phyloP scores from a whole-genome alignment of 1,140 invertebrate species.

The Leptopilina boulardi region DNA sequence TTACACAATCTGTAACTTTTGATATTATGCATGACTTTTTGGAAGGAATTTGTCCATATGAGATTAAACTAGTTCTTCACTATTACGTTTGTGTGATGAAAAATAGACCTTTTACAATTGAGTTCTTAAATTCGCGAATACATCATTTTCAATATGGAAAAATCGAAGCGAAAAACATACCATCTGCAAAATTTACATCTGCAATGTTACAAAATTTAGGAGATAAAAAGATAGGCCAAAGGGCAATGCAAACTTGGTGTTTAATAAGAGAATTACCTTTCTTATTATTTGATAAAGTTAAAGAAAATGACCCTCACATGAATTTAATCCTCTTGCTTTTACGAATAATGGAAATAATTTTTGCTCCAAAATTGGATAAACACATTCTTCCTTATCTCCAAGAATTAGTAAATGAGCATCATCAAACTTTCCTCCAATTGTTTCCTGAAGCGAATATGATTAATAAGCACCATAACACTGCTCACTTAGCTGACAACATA shows the following conservation, averaged over 20 bases:
- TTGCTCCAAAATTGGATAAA: conserved; percentile 52
- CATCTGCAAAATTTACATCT: conserved; percentile 56
- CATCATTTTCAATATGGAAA: conserved; percentile 52
- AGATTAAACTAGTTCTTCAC: conserved; percentile 45
- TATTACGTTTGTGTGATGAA: conserved; percentile 37
- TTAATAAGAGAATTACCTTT: conserved; percentile 53
- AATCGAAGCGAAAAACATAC: conserved; percentile 54
- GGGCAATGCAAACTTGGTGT: conserved; percentile 58
- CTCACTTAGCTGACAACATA: conserved; percentile 29
- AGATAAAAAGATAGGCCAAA: conserved; percentile 52
- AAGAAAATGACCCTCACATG: conserved; percentile 48
- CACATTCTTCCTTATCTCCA: conserved; percentile 41
- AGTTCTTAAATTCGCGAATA: conserved; percentile 51
- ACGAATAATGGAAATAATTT: conserved; percentile 60
- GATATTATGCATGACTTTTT: conserved; percentile 55
- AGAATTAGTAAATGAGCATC: conserved; percentile 44
- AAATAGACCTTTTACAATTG: conserved; percentile 43
- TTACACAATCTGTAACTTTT: conserved; percentile 42
- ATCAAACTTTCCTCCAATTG: conserved; percentile 4
- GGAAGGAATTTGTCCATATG: conserved; percentile 51
- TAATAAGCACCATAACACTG: conserved; percentile 35
- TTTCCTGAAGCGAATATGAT: conserved; percentile 44
- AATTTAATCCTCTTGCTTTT: conserved; percentile 49
- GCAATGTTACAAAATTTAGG: conserved; percentile 43
- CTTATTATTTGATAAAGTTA: conserved; percentile 48